Evolutionary conservation across 2,888 invertebrate species (phyloP), one percentile per base, ranked within the genome.

Genomic region (Eupeodes luniger): DNA sequence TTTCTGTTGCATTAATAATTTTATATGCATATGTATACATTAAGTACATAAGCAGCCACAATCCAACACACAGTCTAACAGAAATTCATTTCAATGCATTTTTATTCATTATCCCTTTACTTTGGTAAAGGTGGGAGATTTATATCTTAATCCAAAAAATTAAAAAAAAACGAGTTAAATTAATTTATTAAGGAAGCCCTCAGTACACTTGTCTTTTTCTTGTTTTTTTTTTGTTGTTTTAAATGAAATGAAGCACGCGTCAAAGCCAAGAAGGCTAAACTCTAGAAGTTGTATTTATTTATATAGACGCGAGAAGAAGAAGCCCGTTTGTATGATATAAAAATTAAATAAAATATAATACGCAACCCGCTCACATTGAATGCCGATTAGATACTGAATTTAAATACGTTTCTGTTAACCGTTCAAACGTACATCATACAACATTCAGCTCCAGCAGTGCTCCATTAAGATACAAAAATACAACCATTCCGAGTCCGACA

Each of bases 381-480:
- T 90, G 92, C 92, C 92, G 92, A 91, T 92, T 91, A 91, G 91
- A 91, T 92, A 93, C 93, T 93, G 92, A 92, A 89, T 85, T 78
- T 51, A 78, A 85, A 87, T 89, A 72, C 86, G 44, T 57, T 79
- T 77, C 86, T 78, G 86, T 83, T 89, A 86, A 89, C 86, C 86
- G 67, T 83, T 75, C 83, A 86, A 83, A 86, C 89, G 82, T 86
- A 80, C 83, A 85, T 89, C 85, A 85, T 86, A 86, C 81, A 85
- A 86, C 86, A 79, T 62, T 27, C 72, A 75, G 67, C 77, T 51
- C 75, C 81, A 19, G 40, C 44, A 40, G 55, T 55, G 53, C 55
- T 77, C 76, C 85, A 57, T 79, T 27, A 67, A 51, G 49, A 40
- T 14, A 27, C 55, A 57, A 59, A 49, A 59, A 36, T 66, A 79